A percentile compares a stretch with the other conserved stretches of the same genome.
These are phyloP conservation scores for Zoanthus gigantus DNA, from an alignment of 92 coral and sea anemone species.

Conservation along the genomic window DNA sequence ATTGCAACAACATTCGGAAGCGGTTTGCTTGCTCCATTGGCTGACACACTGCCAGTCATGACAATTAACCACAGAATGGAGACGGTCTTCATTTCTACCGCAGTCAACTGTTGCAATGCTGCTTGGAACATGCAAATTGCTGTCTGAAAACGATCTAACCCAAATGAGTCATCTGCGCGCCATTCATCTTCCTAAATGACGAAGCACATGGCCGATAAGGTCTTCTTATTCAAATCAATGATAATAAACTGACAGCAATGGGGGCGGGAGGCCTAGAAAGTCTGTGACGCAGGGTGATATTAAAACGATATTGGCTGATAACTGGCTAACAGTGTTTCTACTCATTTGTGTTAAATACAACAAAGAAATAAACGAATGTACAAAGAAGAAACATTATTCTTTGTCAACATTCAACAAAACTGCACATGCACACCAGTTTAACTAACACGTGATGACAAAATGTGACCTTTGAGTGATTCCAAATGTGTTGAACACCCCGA, in stretches of 20 bases:
- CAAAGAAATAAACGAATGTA: not conserved
- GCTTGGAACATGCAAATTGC: conserved; percentile 28
- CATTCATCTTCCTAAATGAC: conserved; percentile 34
- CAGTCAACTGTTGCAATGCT: conserved; percentile 23
- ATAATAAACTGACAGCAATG: conserved; percentile 38
- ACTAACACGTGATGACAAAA: not conserved
- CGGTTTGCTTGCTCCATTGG: not conserved
- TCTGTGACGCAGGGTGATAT: conserved; percentile 26
- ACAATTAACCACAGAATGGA: conserved; percentile 3
- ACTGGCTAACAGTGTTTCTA: not conserved
- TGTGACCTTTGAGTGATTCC: conserved; percentile 19
- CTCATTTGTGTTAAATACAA: not conserved
- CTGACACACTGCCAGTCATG: not conserved
- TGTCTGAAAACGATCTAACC: conserved; percentile 4
- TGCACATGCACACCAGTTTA: not conserved
- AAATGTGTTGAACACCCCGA: conserved; percentile 4
- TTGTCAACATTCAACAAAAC: not conserved
- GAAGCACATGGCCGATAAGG: conserved; percentile 45
- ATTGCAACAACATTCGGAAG: conserved; percentile 84
- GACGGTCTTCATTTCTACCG: conserved; percentile 12
- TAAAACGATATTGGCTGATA: not conserved
- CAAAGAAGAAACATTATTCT: not conserved
- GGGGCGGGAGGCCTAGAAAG: conserved; percentile 20
- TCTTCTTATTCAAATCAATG: conserved; percentile 19
- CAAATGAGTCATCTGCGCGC: conserved; percentile 24